Conservation (phyloP, 2,113 vertebrate genomes). For the Sterrhoptilus dennistouni region DNA sequence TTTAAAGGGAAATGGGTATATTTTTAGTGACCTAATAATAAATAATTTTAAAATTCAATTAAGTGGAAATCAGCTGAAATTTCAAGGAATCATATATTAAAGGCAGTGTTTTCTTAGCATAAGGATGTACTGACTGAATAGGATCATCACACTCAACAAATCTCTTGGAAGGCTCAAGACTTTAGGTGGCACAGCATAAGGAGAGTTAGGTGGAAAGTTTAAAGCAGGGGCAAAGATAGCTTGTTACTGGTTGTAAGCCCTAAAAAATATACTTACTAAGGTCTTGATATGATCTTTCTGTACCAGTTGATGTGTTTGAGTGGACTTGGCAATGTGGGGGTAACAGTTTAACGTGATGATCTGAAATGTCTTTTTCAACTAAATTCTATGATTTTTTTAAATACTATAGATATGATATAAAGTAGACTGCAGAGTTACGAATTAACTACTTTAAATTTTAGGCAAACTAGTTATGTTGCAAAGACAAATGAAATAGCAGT, state of each 20-base stretch:
- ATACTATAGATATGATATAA: background rate
- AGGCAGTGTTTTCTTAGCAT: background rate
- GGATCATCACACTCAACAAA: background rate
- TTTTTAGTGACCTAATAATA: background rate
- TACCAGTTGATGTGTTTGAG: background rate
- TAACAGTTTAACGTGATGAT: background rate
- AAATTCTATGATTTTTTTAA: background rate
- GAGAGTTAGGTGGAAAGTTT: background rate
- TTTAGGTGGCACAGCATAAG: background rate
- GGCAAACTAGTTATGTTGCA: background rate
- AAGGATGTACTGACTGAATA: background rate
- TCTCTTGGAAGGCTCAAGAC: background rate
- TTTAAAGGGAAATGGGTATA: background rate
- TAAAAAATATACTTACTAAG: background rate
- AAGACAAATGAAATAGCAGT: background rate
- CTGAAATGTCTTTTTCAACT: background rate
- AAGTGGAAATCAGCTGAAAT: background rate
- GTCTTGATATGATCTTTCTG: background rate
- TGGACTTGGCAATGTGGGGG: background rate
- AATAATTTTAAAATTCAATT: background rate
- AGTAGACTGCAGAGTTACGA: background rate
- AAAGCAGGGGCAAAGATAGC: background rate
- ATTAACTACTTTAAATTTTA: background rate
- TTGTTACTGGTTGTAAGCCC: background rate
- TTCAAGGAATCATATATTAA: background rate